phyloP scores from a whole-genome alignment of 2,888 invertebrate genomes.

The Drosophila falleni region DNA sequence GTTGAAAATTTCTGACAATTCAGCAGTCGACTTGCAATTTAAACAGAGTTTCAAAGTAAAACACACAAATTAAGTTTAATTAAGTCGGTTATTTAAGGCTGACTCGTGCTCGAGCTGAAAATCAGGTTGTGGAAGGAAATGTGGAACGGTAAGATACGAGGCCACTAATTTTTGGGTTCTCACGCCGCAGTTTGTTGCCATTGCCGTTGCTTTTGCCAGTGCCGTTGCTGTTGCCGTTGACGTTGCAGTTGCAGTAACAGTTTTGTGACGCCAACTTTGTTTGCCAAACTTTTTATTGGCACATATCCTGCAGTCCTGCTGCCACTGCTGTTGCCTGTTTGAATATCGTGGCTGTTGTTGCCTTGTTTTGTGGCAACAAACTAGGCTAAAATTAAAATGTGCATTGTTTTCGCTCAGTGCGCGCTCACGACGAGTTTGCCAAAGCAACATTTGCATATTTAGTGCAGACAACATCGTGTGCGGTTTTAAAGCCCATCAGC shows the following conservation, averaged over 20 bases:
- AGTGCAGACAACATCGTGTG: slow-evolving; percentile 32
- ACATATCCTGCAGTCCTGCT: slow-evolving; percentile 68
- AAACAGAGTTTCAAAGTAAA: slow-evolving; percentile 21
- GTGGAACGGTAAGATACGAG: slow-evolving; percentile 41
- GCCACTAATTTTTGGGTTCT: slow-evolving; percentile 59
- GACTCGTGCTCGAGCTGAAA: slow-evolving; percentile 22
- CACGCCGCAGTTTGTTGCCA: slow-evolving; percentile 45
- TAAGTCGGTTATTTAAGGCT: slow-evolving; percentile 62
- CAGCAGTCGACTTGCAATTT: slow-evolving; percentile 39
- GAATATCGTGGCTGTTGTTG: slow-evolving; percentile 33
- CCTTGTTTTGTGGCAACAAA: slow-evolving; percentile 67
- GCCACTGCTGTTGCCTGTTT: slow-evolving; percentile 27
- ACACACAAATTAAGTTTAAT: slow-evolving; percentile 74
- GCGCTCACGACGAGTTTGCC: slow-evolving; percentile 48
- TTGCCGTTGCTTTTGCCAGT: slow-evolving; percentile 54
- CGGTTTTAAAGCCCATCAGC: slow-evolving; percentile 54
- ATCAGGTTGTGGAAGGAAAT: slow-evolving; percentile 40
- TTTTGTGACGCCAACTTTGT: slow-evolving; percentile 80
- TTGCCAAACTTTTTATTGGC: slow-evolving; percentile 82
- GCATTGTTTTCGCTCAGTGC: slow-evolving; percentile 68
- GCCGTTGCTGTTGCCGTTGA: slow-evolving; percentile 36
- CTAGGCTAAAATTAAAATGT: slow-evolving; percentile 78
- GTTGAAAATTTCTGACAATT: slow-evolving; percentile 55
- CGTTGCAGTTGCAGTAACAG: slow-evolving; percentile 62
- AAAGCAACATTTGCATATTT: slow-evolving; percentile 69